Percentiles rank a stretch among this genome's conserved stretches.
These are phyloP conservation scores for Tetrax tetrax DNA, from an alignment of 2,113 vertebrate genomes.

Conservation along the genomic window DNA sequence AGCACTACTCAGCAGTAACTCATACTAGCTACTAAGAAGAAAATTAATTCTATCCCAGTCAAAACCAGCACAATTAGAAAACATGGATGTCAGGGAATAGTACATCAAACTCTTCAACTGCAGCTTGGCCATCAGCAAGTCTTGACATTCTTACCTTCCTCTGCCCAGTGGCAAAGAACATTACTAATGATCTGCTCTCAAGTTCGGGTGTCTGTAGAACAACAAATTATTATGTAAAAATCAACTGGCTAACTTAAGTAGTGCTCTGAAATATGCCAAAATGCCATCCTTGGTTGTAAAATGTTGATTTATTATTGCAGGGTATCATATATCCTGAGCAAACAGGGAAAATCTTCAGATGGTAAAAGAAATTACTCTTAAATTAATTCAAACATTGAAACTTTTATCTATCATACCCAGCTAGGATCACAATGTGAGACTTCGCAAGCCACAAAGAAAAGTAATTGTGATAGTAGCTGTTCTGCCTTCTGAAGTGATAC, in stretches of 20 bases:
- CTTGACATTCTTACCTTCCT: neutral
- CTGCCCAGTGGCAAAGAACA: neutral
- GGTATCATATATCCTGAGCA: neutral
- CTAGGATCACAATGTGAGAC: neutral
- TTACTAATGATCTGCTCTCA: neutral
- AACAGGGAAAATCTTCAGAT: neutral
- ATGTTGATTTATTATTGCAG: neutral
- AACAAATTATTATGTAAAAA: neutral
- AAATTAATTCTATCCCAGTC: no score
- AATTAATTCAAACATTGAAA: neutral
- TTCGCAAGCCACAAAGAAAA: neutral
- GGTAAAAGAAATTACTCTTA: neutral
- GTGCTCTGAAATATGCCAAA: neutral
- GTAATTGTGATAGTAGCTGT: neutral
- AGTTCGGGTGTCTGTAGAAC: neutral
- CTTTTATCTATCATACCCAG: neutral
- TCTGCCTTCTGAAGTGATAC: neutral
- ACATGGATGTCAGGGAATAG: neutral
- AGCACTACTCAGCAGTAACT: no score
- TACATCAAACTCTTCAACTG: neutral
- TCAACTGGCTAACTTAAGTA: neutral
- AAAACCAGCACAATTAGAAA: neutral
- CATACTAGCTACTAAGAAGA: no score
- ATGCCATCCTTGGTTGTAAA: neutral
- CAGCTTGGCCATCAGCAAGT: neutral